A percentile compares a stretch with the other conserved stretches of the same genome.
phyloP scores from a whole-genome alignment of 2,888 invertebrate species.

The Latheticus oryzae region DNA sequence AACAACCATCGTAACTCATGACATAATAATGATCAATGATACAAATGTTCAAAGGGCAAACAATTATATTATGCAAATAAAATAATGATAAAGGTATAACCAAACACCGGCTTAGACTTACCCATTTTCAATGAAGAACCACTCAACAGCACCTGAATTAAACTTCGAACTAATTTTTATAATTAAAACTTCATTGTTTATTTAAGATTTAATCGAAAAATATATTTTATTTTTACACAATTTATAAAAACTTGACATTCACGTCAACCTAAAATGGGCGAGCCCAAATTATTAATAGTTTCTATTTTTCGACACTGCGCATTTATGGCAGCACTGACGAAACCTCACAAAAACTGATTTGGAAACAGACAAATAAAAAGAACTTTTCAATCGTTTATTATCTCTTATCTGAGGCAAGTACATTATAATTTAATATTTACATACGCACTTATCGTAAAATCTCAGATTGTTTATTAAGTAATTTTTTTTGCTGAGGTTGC shows the following conservation, averaged over 20 bases:
- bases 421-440: no score
- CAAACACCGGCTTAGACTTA: constrained; percentile 55
- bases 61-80: constrained; percentile 42
- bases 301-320: constrained; percentile 43
- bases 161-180: constrained; percentile 37
- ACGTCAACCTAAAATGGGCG: constrained; percentile 60
- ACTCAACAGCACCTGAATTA: constrained; percentile 26
- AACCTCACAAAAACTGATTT: no score
- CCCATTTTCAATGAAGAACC: constrained; percentile 54
- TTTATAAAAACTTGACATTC: constrained; percentile 55
- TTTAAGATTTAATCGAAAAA: constrained; percentile 48
- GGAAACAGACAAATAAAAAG: no score
- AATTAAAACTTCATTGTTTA: constrained; percentile 49
- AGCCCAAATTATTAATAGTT: constrained; percentile 48
- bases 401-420: no score
- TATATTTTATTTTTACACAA: constrained; percentile 46
- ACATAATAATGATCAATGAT: constrained; percentile 20
- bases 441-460: no score
- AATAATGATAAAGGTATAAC: constrained; percentile 39
- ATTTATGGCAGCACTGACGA: constrained; percentile 44
- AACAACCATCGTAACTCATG: constrained; percentile 13
- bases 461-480: no score
- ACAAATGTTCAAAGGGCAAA: constrained; percentile 37
- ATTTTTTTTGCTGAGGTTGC: no score
- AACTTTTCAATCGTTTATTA: no score